Base-by-base conservation (phyloP, 2,113 vertebrate species). In the Spermophilus dauricus region DNA sequence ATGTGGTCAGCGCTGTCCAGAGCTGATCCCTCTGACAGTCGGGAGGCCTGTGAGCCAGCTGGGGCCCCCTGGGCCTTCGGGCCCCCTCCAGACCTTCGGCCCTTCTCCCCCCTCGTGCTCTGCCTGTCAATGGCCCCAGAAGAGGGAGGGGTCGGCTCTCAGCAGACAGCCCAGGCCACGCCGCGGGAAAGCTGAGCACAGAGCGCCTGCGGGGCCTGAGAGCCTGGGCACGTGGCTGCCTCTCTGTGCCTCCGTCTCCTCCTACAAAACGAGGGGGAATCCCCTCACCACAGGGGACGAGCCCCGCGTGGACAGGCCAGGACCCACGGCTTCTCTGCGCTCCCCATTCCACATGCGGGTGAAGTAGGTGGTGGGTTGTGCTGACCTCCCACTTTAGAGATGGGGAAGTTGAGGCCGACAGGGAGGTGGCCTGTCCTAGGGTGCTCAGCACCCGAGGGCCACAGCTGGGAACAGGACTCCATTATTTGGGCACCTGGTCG, bases 21-120 rank as follows among this genome's bases (percentile, higher is more conserved):
- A 34, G 95, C 70, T 34, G 88, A 58, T 42, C n/a, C 81, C 26
- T 24, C 78, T 92, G 96, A 97, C 76, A 85, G 92, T 0, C 48
- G 91, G 58, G 28, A 80, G 86, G 42, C n/a, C 67, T 72, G 87
- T 8, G 80, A 84, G 97, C 96, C 95, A 87, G 96, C 58, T 91
- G 0, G 42, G 70, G 80, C 20, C 89, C 78, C 51, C 0, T 4
- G 88, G 80, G 96, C 51, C 88, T 92, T 39, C 82, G 26, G 9
- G 58, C 88, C 67, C 18, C 83, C 0, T 2, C 63, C 39, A 24
- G 88, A 51, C 90, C 95, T 70, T 95, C 0, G 2, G 94, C 73
- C 4, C 37, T 1, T 32, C 92, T 93, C 78, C 58, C 92, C 32
- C 8, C 26, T 6, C 8, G 4, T 42, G 67, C 37, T 53, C 58